Evolutionary conservation across 2,113 vertebrate genomes (phyloP).

Genomic region (Phodopus roborovskii): DNA sequence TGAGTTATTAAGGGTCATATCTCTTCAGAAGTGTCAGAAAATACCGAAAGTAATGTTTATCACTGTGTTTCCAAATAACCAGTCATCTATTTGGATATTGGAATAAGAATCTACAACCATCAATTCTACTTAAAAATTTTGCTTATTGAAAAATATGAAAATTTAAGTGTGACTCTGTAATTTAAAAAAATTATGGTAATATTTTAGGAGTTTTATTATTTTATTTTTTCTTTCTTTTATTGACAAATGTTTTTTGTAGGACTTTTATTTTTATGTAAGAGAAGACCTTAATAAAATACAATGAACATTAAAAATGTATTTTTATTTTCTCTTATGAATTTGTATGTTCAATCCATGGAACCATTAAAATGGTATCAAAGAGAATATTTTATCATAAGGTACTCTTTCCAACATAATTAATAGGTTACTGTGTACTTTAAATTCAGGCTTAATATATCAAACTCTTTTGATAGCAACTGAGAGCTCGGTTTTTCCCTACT

Average conservation of each 20-base stretch:
- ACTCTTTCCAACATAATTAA: neutral
- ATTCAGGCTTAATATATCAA: neutral
- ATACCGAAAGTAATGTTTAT: conserved; percentile 48
- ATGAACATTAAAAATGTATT: neutral
- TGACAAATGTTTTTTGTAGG: neutral
- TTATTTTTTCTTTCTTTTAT: neutral
- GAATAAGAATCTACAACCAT: neutral
- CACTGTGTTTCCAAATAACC: neutral
- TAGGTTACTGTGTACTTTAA: conserved; percentile 33
- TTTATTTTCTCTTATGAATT: neutral
- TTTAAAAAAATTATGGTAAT: conserved; percentile 4
- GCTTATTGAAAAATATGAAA: neutral
- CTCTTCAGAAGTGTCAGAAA: conserved; percentile 61
- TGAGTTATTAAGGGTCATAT: conserved; percentile 31
- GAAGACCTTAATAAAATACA: neutral
- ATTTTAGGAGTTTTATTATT: neutral
- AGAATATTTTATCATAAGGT: conserved; percentile 2
- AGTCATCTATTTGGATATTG: neutral
- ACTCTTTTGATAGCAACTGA: neutral
- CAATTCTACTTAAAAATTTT: neutral
- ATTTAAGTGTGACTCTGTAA: neutral
- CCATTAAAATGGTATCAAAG: conserved; percentile 13
- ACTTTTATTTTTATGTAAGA: neutral
- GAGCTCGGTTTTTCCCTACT: neutral
- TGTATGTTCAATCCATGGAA: neutral